These are phyloP conservation scores for Tyrannus savana DNA, from an alignment of 2,113 vertebrate genomes.

Conservation along the genomic window DNA sequence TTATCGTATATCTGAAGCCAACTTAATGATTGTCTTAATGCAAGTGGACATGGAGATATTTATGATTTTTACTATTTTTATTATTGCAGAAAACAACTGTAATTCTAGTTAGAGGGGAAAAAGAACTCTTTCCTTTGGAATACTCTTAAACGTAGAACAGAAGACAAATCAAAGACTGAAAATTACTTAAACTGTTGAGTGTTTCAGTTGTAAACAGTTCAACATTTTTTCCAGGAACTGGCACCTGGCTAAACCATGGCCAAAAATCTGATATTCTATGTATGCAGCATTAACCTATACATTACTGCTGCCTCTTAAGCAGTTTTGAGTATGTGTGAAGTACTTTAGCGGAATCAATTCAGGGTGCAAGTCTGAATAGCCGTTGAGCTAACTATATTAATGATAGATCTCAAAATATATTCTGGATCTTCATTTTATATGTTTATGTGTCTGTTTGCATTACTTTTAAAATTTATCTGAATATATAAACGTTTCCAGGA, in stretches of 20 bases:
- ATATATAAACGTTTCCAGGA: neutral
- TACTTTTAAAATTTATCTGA: neutral
- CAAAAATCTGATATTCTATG: neutral
- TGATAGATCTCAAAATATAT: neutral
- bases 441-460: neutral
- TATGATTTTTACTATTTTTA: neutral
- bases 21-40: neutral
- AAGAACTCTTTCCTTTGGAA: neutral
- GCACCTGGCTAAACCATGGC: neutral
- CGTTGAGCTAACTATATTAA: neutral
- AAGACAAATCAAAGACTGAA: neutral
- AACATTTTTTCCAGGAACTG: neutral
- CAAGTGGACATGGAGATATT: neutral
- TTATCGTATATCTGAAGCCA: neutral
- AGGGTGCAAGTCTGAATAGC: neutral
- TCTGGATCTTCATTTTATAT: neutral
- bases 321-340: fast-evolving
- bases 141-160: neutral
- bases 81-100: neutral
- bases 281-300: neutral
- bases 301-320: neutral
- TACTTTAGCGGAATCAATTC: neutral
- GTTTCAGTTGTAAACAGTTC: neutral
- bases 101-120: neutral
- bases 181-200: neutral